phyloP scores from a whole-genome alignment of 1,140 invertebrate species.

The Drosophila subobscura region DNA sequence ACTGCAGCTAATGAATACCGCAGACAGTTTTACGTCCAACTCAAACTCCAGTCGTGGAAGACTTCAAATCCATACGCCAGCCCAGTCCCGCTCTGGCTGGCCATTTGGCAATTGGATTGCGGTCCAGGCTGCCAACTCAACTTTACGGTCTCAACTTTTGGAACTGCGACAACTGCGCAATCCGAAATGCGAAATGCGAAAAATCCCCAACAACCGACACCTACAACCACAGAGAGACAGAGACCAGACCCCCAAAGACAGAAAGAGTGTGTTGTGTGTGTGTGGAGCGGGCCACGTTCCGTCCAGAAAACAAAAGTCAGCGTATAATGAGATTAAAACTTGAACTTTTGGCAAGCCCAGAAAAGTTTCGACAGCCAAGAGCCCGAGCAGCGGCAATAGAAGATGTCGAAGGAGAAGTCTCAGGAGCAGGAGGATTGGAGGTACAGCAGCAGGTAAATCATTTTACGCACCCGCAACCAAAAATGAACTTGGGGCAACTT shows the following conservation, averaged over 20 bases:
- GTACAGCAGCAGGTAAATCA: constrained; percentile 69
- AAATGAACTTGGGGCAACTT: constrained; percentile 77
- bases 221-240: constrained; percentile 36
- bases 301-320: constrained; percentile 79
- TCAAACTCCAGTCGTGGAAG: constrained; percentile 4
- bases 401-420: constrained; percentile 7
- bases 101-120: constrained; percentile 74
- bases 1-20: constrained; percentile 62
- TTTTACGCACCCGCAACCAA: constrained; percentile 78
- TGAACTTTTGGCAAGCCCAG: constrained; percentile 72
- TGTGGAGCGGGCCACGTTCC: constrained; percentile 44
- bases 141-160: constrained; percentile 67
- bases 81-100: constrained; percentile 26
- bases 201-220: constrained; percentile 71
- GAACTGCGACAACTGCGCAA: constrained; percentile 64
- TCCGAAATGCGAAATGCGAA: constrained; percentile 66
- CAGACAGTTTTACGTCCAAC: constrained; percentile 52
- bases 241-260: background rate
- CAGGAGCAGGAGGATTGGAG: background rate
- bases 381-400: constrained; percentile 19
- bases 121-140: constrained; percentile 68
- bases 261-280: background rate
- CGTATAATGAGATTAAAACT: constrained; percentile 82
- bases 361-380: constrained; percentile 74
- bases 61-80: constrained; percentile 1